phyloP scores from a whole-genome alignment of 2,888 invertebrate genomes.

The Eristalis tenax region DNA sequence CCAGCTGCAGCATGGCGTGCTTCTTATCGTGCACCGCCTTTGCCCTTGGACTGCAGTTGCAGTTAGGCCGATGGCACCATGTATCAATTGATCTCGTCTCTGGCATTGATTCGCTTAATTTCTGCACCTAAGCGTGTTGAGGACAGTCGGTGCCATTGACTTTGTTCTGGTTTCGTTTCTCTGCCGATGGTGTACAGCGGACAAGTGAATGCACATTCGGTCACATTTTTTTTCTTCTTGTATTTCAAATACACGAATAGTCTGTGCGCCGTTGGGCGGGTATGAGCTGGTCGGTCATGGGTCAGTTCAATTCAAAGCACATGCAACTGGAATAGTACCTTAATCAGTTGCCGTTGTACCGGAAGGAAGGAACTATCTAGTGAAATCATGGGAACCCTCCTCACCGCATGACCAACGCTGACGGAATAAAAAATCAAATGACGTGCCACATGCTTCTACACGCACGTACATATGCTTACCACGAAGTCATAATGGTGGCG shows the following conservation, averaged over 20 bases:
- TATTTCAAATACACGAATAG: background rate
- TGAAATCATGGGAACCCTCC: conserved; percentile 37
- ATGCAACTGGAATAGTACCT: conserved; percentile 24
- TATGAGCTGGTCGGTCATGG: background rate
- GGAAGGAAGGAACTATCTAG: conserved; percentile 48
- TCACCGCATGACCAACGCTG: conserved; percentile 23
- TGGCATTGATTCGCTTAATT: conserved; percentile 27
- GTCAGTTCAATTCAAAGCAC: conserved; percentile 43
- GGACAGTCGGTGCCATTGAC: conserved; percentile 43
- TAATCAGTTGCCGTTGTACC: conserved; percentile 31
- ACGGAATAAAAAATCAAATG: conserved; percentile 61
- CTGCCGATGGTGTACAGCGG: background rate
- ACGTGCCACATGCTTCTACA: conserved; percentile 56
- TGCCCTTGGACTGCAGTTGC: conserved; percentile 47
- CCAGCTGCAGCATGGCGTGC: conserved; percentile 20
- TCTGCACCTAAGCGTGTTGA: background rate
- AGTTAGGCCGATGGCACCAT: conserved; percentile 32
- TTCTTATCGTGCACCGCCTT: conserved; percentile 26
- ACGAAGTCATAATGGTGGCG: conserved; percentile 23
- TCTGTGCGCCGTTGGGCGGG: no score
- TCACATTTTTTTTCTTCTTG: background rate
- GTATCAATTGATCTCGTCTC: conserved; percentile 50
- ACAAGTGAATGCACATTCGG: background rate
- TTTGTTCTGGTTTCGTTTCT: conserved; percentile 25
- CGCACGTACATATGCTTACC: conserved; percentile 35